These are phyloP conservation scores for Cepphus grylle DNA, from an alignment of 2,113 vertebrate genomes.

Conservation along the genomic window DNA sequence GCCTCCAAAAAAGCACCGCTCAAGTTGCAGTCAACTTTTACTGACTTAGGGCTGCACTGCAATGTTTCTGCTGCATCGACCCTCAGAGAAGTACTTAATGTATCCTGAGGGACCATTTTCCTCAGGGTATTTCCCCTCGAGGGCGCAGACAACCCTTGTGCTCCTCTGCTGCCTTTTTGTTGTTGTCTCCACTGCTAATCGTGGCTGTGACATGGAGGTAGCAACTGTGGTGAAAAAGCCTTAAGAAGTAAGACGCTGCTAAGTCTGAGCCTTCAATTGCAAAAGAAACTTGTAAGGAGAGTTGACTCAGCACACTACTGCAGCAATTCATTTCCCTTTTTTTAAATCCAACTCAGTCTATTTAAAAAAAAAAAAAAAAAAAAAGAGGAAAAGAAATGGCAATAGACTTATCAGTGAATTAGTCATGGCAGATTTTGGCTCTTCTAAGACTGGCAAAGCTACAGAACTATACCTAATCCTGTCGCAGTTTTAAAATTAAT, in stretches of 20 bases:
- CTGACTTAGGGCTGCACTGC: neutral
- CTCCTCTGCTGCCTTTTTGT: neutral
- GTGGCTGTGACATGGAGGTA: neutral
- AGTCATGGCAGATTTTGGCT: conserved; percentile 8
- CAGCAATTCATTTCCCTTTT: neutral
- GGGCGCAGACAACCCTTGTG: neutral
- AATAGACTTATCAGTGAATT: neutral
- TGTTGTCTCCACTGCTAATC: neutral
- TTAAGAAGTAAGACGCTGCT: neutral
- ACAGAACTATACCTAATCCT: conserved; percentile 6
- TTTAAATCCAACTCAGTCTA: neutral
- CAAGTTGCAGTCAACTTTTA: neutral
- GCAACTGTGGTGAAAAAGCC: neutral
- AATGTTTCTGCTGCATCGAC: accelerated
- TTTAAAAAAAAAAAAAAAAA: neutral
- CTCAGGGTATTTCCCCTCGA: neutral
- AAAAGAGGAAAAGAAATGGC: neutral
- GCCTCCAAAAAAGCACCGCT: neutral
- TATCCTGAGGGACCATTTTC: neutral
- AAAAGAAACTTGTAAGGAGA: neutral
- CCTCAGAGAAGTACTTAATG: neutral
- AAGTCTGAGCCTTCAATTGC: neutral
- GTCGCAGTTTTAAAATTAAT: neutral
- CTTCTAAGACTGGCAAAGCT: neutral
- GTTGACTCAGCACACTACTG: neutral